These are phyloP conservation scores for western clawed frog (Xenopus tropicalis) DNA, from an alignment of 2,113 vertebrate species.

Conservation along the genomic window DNA sequence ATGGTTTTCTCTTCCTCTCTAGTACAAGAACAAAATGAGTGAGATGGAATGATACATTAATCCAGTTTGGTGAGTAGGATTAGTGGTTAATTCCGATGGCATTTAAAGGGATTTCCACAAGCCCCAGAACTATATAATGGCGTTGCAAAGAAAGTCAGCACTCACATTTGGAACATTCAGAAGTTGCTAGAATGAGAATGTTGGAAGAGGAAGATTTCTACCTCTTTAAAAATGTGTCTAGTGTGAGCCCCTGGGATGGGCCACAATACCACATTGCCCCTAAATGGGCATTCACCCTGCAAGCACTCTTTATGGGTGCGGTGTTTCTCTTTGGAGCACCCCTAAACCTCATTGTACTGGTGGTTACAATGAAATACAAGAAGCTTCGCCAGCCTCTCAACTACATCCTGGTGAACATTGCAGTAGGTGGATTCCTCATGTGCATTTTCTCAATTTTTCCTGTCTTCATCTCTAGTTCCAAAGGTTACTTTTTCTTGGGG, in stretches of 20 bases:
- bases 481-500: conserved; percentile 74
- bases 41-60: conserved; percentile 5
- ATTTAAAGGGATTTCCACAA: conserved; percentile 31
- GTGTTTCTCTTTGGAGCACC: conserved; percentile 69
- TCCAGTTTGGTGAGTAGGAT: conserved; percentile 21
- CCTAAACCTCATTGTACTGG: conserved; percentile 67
- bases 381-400: conserved; percentile 76
- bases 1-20: not conserved
- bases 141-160: conserved; percentile 27
- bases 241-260: conserved; percentile 70
- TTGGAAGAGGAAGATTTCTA: conserved; percentile 68
- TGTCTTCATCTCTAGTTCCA: conserved; percentile 66
- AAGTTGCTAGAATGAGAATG: conserved; percentile 59
- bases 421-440: conserved; percentile 65
- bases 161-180: not conserved
- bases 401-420: conserved; percentile 79
- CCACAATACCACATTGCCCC: conserved; percentile 79
- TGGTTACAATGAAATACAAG: conserved; percentile 72
- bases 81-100: conserved; percentile 36
- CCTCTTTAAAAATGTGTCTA: conserved; percentile 71
- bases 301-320: conserved; percentile 73
- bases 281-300: conserved; percentile 72
- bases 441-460: conserved; percentile 67
- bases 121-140: conserved; percentile 23
- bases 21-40: no score